Evolutionary conservation across 2,888 invertebrate species (phyloP), one percentile per base, ranked within the genome.

Genomic region (Anodontia alba): DNA sequence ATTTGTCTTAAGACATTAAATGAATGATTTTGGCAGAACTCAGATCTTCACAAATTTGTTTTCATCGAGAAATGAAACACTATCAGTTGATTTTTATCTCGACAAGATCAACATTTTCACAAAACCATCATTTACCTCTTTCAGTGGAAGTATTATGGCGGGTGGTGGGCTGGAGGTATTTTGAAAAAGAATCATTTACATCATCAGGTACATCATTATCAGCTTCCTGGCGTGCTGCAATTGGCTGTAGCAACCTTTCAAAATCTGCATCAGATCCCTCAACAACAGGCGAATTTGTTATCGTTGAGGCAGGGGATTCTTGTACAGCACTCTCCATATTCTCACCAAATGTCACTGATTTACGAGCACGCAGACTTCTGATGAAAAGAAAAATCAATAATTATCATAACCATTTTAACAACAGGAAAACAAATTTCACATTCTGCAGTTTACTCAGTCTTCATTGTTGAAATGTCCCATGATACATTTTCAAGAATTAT

Each of bases 301-400:
- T 62, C 43, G 46, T 70, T 62, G 80, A 76, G 51, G 73, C 73
- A 54, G 76, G 51, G 10, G 78, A 76, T 23, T 73, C 38, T 12
- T 62, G 15, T 3, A 46, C 20, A 8, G 33, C 20, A 1, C 43
- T 29, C 7, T 36, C 29, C 10, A 72, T 68, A 15, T 29, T 15
- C 23, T 87, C 83, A 33, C 68, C 46, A 71, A 87, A 84, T 38
- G 80, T 82, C 12, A 88, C 85, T 42, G 87, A 87, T 57, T 83
- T 85, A 42, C 87, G 54, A 7, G 81, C 33, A 12, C 88, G 78
- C 29, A 85, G 38, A 29, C 85, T 85, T 72, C 86, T 83, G 67
- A 85, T 87, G 71, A 2, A 31, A 57, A 54, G 38, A 38, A 20
- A n/a, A n/a, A n/a, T n/a, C n/a, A n/a, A n/a, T n/a, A n/a, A n/a